Evolutionary conservation across 1,140 invertebrate genomes (phyloP).

Genomic region (Drosophila insularis): DNA sequence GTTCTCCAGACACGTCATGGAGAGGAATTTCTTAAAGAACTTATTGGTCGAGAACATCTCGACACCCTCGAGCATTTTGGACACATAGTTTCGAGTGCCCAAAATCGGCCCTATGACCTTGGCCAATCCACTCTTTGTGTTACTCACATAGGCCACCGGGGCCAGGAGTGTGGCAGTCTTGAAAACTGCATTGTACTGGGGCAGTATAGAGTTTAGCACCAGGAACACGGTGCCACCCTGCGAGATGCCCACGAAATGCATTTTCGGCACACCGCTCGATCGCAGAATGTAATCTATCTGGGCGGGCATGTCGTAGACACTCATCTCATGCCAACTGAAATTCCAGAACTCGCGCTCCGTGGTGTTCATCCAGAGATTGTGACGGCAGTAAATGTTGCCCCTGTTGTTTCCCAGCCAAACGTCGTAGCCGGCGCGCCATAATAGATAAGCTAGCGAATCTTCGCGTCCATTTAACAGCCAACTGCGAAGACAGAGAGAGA

Average conservation of each 20-base stretch:
- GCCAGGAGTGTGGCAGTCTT: constrained; percentile 84
- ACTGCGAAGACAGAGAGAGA: constrained; percentile 17
- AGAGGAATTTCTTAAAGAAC: constrained; percentile 83
- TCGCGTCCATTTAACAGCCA: constrained; percentile 76
- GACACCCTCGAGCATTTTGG: constrained; percentile 83
- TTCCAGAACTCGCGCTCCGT: constrained; percentile 82
- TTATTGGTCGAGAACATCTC: constrained; percentile 84
- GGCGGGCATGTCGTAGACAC: constrained; percentile 87
- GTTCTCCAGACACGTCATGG: constrained; percentile 83
- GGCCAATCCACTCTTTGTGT: constrained; percentile 82
- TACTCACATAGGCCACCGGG: constrained; percentile 84
- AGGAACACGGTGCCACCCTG: constrained; percentile 86
- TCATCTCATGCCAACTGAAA: constrained; percentile 89
- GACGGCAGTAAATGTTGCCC: constrained; percentile 86
- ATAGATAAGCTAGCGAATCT: constrained; percentile 84
- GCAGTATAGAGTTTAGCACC: constrained; percentile 84
- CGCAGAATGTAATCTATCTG: constrained; percentile 87
- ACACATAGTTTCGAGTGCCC: constrained; percentile 78
- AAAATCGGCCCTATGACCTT: constrained; percentile 72
- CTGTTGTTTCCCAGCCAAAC: constrained; percentile 90
- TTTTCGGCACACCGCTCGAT: constrained; percentile 82
- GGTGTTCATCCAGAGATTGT: constrained; percentile 83
- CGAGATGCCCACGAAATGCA: constrained; percentile 83
- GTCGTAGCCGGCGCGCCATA: constrained; percentile 88
- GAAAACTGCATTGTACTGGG: constrained; percentile 86